Percentiles rank a stretch among this genome's conserved stretches.
phyloP scores from a whole-genome alignment of 2,113 vertebrate genomes.

The Sapajus apella region DNA sequence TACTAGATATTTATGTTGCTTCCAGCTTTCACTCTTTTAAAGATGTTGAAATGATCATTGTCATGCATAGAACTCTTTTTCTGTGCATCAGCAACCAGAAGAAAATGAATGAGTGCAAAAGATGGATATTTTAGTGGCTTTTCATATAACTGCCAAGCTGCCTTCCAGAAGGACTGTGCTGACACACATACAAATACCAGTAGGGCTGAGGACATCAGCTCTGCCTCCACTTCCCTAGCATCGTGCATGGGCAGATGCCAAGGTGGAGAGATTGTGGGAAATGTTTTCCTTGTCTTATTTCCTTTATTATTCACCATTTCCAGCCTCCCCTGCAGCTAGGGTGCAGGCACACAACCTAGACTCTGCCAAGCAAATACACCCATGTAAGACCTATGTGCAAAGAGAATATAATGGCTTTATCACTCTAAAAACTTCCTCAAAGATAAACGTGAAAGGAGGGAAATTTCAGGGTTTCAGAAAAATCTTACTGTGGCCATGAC shows the following conservation, averaged over 20 bases:
- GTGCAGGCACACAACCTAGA: background rate
- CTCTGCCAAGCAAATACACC: background rate
- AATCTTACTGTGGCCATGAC: background rate
- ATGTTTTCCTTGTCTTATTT: background rate
- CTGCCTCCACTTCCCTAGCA: background rate
- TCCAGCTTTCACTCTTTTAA: background rate
- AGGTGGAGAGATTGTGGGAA: fast-evolving
- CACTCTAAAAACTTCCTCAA: background rate
- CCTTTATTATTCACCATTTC: background rate
- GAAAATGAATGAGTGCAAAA: background rate
- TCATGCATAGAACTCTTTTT: background rate
- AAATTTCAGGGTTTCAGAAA: background rate
- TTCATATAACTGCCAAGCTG: background rate
- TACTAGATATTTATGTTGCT: background rate
- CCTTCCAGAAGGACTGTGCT: no score
- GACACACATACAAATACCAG: background rate
- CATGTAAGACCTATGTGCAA: background rate
- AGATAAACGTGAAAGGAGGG: background rate
- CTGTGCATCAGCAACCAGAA: background rate
- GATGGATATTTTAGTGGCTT: background rate
- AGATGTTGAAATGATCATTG: background rate
- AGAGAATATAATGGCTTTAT: background rate
- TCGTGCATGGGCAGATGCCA: background rate
- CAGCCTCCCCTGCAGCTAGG: background rate
- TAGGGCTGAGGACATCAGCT: background rate